These are phyloP conservation scores for Bolborhynchus lineola DNA, from an alignment of 2,113 vertebrate genomes.

Conservation along the genomic window DNA sequence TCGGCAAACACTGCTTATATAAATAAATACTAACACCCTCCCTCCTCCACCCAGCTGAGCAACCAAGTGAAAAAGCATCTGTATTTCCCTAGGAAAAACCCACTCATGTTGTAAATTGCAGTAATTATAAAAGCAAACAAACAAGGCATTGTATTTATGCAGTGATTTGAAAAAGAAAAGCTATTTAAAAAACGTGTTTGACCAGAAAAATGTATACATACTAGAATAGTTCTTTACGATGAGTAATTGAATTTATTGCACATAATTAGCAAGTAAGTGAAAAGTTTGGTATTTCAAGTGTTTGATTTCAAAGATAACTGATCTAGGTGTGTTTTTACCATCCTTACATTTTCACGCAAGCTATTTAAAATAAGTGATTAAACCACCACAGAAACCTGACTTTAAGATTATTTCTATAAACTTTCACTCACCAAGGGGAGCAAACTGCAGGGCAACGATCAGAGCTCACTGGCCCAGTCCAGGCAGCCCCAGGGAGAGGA, in stretches of 20 bases:
- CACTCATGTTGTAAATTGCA: background rate
- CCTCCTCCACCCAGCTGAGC: background rate
- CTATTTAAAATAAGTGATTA: background rate
- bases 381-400: background rate
- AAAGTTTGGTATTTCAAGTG: background rate
- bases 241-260: background rate
- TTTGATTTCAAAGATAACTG: background rate
- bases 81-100: background rate
- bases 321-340: background rate
- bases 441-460: rapidly evolving
- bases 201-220: background rate
- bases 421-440: background rate
- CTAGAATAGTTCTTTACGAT: background rate
- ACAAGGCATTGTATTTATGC: background rate
- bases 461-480: rapidly evolving
- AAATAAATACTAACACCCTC: background rate
- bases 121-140: background rate
- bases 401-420: background rate
- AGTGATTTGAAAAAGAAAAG: background rate
- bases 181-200: background rate
- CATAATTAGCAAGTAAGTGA: background rate
- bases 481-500: background rate
- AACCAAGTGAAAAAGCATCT: background rate
- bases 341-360: background rate
- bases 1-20: background rate